phyloP scores from a whole-genome alignment of 2,888 invertebrate species.

The Scrobipalpa costella region DNA sequence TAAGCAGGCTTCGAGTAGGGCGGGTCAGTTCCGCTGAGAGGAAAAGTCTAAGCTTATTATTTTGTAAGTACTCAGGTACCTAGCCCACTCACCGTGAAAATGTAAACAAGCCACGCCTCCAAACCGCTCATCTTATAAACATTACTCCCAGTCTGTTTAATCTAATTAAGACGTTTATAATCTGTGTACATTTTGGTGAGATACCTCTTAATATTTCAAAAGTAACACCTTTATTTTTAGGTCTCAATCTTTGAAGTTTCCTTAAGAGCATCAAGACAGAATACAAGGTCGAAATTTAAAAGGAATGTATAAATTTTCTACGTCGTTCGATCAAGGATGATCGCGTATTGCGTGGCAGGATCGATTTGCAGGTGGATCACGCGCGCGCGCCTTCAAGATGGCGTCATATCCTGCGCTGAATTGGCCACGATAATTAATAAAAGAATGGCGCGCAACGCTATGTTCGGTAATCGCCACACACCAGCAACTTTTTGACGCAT shows the following conservation, averaged over 20 bases:
- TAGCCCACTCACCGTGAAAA: background rate
- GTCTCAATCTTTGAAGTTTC: background rate
- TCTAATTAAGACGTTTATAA: slow-evolving; percentile 14
- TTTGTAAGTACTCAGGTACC: background rate
- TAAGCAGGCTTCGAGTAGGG: background rate
- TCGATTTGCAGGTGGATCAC: slow-evolving; percentile 74
- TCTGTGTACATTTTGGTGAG: slow-evolving; percentile 6
- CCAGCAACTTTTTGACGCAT: slow-evolving; percentile 57
- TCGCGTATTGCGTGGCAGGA: slow-evolving; percentile 64
- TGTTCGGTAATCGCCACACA: slow-evolving; percentile 65
- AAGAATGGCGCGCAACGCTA: slow-evolving; percentile 71
- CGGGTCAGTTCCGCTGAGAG: slow-evolving; percentile 23
- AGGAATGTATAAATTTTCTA: slow-evolving; percentile 52
- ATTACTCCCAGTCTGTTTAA: background rate
- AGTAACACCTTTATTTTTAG: background rate
- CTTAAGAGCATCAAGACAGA: background rate
- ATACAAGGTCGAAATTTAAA: slow-evolving; percentile 6
- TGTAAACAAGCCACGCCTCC: slow-evolving; percentile 21
- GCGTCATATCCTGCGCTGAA: slow-evolving; percentile 78
- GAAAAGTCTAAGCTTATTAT: background rate
- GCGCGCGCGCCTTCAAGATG: slow-evolving; percentile 65
- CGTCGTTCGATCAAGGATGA: slow-evolving; percentile 68
- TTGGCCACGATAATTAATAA: slow-evolving; percentile 78
- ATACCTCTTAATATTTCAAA: background rate
- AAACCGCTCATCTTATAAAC: slow-evolving; percentile 3